Evolutionary conservation across 37 sponge, comb jelly and placozoan species (phyloP), one percentile per base, ranked within the genome.

Genomic region (Eunapius fragilis): DNA sequence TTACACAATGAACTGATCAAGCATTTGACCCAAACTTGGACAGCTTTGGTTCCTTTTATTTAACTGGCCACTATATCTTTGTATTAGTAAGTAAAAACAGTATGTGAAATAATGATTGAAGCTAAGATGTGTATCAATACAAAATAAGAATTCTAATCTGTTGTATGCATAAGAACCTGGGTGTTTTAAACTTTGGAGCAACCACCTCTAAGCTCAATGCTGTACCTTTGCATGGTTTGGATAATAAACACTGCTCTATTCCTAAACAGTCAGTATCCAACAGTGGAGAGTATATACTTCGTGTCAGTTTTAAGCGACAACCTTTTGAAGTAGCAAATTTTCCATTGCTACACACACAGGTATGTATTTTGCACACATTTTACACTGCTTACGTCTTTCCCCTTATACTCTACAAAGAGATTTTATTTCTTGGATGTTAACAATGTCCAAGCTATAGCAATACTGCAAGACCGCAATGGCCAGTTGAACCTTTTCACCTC

Each of bases 401-500:
- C 77, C 0, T 37, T 76, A 11, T 76, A 12, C 14, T 10, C 35
- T 17, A 41, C 6, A 41, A 9, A 41, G 6, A 6, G 41, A 41
- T 6, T 41, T 11, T 58, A 58, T 17, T 58, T 58, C 17, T 58
- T 13, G 7, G 58, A 83, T 45, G 69, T 91, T 24, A 49, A 86
- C 34, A 50, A 69, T 25, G 37, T 50, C 0, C 95, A 94, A 73
- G 92, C 91, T 31, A 32, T 94, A 38, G 91, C 89, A 70, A 49
- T 94, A 47, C 76, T 94, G 26, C 37, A 85, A 76, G 90, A 94
- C 70, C 49, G 0, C 0, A 71, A 31, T 37, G 82, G 78, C 0
- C 68, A 77, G 83, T 84, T 78, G 79, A 94, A 94, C 80, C 67
- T 94, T 23, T 94, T 91, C 89, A 79, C 91, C 67, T 94, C 95